Evolutionary conservation across 2,888 invertebrate species (phyloP).

Genomic region (Hoplodrina blanda): DNA sequence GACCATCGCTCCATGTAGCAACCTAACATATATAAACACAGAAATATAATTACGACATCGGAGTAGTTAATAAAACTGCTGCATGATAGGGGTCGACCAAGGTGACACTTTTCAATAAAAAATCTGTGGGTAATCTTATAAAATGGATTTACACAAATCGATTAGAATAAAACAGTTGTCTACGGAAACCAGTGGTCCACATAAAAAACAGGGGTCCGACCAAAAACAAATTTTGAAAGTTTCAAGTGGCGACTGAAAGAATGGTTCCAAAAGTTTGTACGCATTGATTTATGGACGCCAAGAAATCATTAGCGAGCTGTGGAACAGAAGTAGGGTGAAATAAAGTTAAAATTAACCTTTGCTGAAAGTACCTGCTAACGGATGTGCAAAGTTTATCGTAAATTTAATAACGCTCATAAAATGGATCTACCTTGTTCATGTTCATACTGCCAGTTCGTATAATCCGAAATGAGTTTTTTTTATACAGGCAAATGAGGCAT

Average conservation of each 20-base stretch:
- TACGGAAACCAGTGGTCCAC: constrained; percentile 29
- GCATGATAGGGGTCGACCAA: not conserved
- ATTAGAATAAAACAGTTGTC: constrained; percentile 36
- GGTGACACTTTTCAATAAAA: constrained; percentile 2
- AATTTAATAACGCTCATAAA: constrained; percentile 60
- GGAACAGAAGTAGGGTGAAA: constrained; percentile 70
- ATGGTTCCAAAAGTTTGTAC: constrained; percentile 68
- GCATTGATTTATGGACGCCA: constrained; percentile 75
- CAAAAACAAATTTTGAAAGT: constrained; percentile 65
- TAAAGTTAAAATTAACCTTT: constrained; percentile 76
- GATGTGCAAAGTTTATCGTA: constrained; percentile 62
- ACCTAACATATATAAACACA: constrained; percentile 89
- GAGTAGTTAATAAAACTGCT: not conserved
- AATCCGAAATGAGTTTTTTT: not conserved
- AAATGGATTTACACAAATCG: constrained; percentile 11
- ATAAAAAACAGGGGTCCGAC: constrained; percentile 51
- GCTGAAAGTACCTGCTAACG: constrained; percentile 63
- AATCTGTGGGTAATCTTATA: not conserved
- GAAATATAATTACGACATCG: not conserved
- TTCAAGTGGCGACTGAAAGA: constrained; percentile 68
- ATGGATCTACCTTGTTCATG: constrained; percentile 41
- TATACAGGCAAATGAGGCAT: not conserved
- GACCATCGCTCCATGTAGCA: constrained; percentile 96
- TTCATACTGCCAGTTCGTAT: constrained; percentile 23
- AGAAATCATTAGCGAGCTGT: constrained; percentile 75